Percentiles rank a stretch among this genome's conserved stretches.
Conservation (phyloP, 2,113 vertebrate genomes). For the Arenaria interpres region DNA sequence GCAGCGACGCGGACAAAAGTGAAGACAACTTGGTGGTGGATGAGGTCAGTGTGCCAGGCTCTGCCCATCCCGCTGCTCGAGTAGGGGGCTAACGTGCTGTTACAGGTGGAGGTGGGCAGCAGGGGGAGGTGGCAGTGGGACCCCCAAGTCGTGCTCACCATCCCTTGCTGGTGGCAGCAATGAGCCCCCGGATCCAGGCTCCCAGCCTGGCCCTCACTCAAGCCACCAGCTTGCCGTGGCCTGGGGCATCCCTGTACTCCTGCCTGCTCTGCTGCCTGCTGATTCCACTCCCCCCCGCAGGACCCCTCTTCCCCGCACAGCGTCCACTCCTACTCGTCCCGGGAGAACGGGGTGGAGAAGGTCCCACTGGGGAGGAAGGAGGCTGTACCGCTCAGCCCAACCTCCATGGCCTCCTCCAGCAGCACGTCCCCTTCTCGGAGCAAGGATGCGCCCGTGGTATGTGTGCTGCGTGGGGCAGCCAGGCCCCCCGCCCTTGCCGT, state of each 20-base stretch:
- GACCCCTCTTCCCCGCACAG: constrained; percentile 90
- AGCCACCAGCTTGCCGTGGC: not conserved
- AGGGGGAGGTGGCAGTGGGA: not conserved
- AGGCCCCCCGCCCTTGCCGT: fast-evolving
- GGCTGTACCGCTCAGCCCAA: constrained; percentile 82
- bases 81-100: not conserved
- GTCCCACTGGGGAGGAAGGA: constrained; percentile 83
- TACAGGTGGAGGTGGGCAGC: not conserved
- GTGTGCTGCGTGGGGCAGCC: fast-evolving
- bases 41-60: constrained; percentile 55
- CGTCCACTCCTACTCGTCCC: constrained; percentile 88
- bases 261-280: not conserved
- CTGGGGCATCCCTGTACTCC: fast-evolving
- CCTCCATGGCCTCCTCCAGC: constrained; percentile 88
- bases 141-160: fast-evolving
- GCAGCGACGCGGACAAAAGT: constrained; percentile 91
- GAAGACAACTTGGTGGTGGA: constrained; percentile 94
- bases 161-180: fast-evolving
- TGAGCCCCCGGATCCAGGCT: not conserved
- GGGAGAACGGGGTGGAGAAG: constrained; percentile 90
- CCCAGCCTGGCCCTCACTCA: not conserved
- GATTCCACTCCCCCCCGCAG: constrained; percentile 43
- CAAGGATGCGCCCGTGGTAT: constrained; percentile 81
- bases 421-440: constrained; percentile 83
- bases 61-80: fast-evolving